Evolutionary conservation across 2,888 invertebrate genomes (phyloP).

Genomic region (Halocaridina rubra): DNA sequence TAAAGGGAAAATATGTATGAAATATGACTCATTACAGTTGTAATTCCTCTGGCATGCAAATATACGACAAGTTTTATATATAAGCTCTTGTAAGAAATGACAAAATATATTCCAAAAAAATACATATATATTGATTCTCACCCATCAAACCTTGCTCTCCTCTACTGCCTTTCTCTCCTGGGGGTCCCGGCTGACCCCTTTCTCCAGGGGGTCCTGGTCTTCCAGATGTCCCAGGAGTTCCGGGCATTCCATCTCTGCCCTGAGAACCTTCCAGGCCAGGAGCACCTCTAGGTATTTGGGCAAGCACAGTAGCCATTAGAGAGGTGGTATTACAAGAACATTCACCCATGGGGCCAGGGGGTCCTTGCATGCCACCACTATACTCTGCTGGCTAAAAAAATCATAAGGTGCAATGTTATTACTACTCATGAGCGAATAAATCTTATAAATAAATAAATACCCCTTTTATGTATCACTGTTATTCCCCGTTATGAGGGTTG

Average conservation of each 20-base stretch:
- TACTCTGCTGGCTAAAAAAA: constrained; percentile 21
- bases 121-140: too few species aligned
- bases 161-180: constrained; percentile 43
- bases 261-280: constrained; percentile 66
- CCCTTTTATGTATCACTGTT: too few species aligned
- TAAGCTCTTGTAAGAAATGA: too few species aligned
- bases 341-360: constrained; percentile 19
- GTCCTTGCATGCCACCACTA: neutral
- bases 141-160: constrained; percentile 36
- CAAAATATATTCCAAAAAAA: too few species aligned
- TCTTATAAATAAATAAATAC: too few species aligned
- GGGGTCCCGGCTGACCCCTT: constrained; percentile 66
- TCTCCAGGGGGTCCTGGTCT: constrained; percentile 66
- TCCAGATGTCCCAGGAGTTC: constrained; percentile 65
- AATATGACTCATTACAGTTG: too few species aligned
- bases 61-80: too few species aligned
- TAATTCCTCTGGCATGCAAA: too few species aligned
- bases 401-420: too few species aligned
- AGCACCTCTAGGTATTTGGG: neutral
- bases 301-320: constrained; percentile 13
- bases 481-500: too few species aligned
- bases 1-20: too few species aligned
- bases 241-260: constrained; percentile 66
- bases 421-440: too few species aligned
- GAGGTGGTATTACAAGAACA: constrained; percentile 27